Percentiles rank a stretch among this genome's conserved stretches.
phyloP scores from a whole-genome alignment of 2,113 vertebrate species.

The Azemiops feae region DNA sequence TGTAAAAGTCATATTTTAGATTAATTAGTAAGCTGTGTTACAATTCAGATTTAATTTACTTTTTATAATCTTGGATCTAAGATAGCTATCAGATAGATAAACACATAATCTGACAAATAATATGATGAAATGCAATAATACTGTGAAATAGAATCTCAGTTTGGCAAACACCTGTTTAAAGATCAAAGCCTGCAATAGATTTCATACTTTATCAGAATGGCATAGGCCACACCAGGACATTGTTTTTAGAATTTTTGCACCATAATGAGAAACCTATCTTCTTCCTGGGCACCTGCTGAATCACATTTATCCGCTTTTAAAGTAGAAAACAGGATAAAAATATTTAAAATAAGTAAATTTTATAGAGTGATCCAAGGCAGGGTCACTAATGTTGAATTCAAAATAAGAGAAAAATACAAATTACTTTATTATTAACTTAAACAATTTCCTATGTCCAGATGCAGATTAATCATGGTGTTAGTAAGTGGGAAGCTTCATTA shows the following conservation, averaged over 20 bases:
- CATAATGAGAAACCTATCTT: not conserved
- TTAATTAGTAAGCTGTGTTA: too few relatives aligned
- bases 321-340: too few relatives aligned
- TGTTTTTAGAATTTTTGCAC: not conserved
- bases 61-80: too few relatives aligned
- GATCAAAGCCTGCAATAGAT: not conserved
- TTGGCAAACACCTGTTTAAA: not conserved
- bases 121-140: not conserved
- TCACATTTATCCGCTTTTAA: not conserved
- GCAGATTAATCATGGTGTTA: fast-evolving
- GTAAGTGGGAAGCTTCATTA: not conserved
- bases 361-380: not conserved
- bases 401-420: not conserved
- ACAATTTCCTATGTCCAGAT: fast-evolving
- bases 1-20: too few relatives aligned
- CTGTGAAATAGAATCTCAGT: not conserved
- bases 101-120: not conserved
- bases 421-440: too few relatives aligned
- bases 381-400: too few relatives aligned
- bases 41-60: too few relatives aligned
- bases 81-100: not conserved
- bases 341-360: too few relatives aligned
- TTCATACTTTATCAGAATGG: not conserved
- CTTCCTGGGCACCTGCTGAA: not conserved
- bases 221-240: not conserved